These are phyloP conservation scores for Rhynchonycteris naso DNA, from an alignment of 2,797 vertebrate genomes.

Conservation along the genomic window DNA sequence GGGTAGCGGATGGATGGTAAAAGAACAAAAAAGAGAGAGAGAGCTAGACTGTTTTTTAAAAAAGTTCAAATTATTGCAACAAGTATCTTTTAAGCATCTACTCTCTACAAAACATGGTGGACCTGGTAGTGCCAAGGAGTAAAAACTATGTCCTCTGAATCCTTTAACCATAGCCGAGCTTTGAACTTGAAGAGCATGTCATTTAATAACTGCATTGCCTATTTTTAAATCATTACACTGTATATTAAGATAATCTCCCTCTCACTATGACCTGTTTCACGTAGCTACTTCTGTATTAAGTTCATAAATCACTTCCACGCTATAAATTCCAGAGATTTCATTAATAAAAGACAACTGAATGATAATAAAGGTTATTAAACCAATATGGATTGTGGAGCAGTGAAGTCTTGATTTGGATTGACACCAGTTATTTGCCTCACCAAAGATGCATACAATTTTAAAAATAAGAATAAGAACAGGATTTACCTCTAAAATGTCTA, in stretches of 20 bases:
- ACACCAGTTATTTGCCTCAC: background rate
- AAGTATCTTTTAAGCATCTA: background rate
- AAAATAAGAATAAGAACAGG: slow-evolving; percentile 27
- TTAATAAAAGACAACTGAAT: background rate
- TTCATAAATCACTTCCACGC: slow-evolving; percentile 35
- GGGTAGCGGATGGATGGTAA: background rate
- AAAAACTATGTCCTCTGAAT: background rate
- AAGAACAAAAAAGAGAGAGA: background rate
- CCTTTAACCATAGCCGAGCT: background rate
- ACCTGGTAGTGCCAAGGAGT: background rate
- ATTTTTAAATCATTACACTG: slow-evolving; percentile 13
- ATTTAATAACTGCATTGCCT: background rate
- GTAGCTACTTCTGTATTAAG: background rate
- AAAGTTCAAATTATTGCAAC: background rate
- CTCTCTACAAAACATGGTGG: background rate
- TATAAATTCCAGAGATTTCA: slow-evolving; percentile 18
- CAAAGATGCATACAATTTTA: background rate
- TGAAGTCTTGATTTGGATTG: background rate
- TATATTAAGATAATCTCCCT: slow-evolving; percentile 40
- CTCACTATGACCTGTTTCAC: background rate
- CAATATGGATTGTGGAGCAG: background rate
- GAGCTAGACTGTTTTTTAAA: background rate
- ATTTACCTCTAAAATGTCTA: slow-evolving; percentile 28
- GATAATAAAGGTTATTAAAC: background rate
- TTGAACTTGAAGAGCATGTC: background rate